Percentiles rank a stretch among this genome's conserved stretches.
These are phyloP conservation scores for Lanius collurio DNA, from an alignment of 2,113 vertebrate genomes.

Conservation along the genomic window DNA sequence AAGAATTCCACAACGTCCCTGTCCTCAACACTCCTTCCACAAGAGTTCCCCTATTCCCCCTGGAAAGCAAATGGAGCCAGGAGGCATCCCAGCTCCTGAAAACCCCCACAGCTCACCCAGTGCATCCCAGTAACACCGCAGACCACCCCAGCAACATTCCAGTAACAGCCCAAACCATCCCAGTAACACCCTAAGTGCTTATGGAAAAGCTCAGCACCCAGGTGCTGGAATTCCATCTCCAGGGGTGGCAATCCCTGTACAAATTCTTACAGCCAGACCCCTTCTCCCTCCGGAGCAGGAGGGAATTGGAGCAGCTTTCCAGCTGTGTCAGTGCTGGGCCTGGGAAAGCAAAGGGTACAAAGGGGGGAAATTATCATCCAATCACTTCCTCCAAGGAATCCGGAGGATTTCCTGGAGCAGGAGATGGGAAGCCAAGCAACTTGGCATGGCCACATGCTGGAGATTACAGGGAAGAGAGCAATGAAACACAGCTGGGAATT, in stretches of 20 bases:
- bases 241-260: background rate
- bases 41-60: background rate
- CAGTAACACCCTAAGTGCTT: rapidly evolving
- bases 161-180: background rate
- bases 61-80: background rate
- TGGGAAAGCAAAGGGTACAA: background rate
- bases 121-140: background rate
- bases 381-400: background rate
- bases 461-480: background rate
- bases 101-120: background rate
- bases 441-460: rapidly evolving
- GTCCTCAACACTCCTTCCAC: background rate
- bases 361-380: background rate
- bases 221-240: background rate
- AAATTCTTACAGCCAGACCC: background rate
- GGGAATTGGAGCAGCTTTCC: background rate
- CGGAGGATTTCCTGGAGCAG: background rate
- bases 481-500: background rate
- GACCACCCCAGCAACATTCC: background rate
- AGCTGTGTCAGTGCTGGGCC: background rate
- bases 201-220: rapidly evolving
- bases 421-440: background rate
- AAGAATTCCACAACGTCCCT: background rate
- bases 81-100: background rate
- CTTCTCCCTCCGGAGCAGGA: background rate